These are phyloP conservation scores for Elachura formosa DNA, from an alignment of 2,113 vertebrate species.

Conservation along the genomic window DNA sequence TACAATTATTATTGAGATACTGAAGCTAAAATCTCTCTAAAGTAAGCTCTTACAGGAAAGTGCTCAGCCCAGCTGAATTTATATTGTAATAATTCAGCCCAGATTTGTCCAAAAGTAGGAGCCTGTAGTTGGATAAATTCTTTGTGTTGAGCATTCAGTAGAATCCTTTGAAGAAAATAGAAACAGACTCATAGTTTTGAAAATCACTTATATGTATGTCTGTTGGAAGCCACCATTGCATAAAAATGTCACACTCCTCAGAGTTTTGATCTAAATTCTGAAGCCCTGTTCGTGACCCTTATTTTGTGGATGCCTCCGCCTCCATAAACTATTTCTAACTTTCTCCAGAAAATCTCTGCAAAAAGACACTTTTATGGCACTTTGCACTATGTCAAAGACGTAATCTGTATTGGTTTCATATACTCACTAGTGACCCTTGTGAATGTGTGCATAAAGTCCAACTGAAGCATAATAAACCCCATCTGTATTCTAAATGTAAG, in stretches of 20 bases:
- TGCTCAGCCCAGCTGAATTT: neutral
- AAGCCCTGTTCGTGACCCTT: neutral
- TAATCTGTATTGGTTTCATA: neutral
- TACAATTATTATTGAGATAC: neutral
- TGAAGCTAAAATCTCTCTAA: neutral
- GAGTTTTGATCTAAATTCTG: neutral
- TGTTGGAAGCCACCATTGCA: neutral
- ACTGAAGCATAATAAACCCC: neutral
- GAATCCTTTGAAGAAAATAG: neutral
- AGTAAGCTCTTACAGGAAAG: neutral
- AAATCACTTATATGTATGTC: neutral
- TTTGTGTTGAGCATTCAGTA: neutral
- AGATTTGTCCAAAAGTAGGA: neutral
- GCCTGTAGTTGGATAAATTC: neutral
- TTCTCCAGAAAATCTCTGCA: neutral
- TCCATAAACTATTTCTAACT: neutral
- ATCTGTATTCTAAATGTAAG: neutral
- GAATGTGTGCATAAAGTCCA: neutral
- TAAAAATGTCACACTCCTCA: neutral
- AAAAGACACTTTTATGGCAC: neutral
- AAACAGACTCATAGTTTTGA: neutral
- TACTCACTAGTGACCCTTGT: neutral
- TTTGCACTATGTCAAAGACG: neutral
- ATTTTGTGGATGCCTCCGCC: neutral
- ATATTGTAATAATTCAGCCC: neutral